Conservation (phyloP, 2,888 invertebrate species). For the Poecilus cupreus region DNA sequence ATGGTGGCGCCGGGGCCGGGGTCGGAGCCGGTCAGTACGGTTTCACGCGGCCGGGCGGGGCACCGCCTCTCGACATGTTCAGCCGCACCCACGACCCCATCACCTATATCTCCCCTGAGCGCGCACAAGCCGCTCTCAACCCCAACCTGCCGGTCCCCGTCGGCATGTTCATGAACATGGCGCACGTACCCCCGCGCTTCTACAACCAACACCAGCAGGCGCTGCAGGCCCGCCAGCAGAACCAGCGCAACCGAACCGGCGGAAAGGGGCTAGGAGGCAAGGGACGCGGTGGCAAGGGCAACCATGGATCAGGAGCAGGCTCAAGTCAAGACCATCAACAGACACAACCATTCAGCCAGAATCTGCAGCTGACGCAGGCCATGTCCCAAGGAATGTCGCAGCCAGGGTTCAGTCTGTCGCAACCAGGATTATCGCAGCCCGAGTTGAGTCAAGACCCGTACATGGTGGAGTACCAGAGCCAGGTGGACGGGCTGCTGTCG, state of each 20-base stretch:
- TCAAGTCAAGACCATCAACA: slow-evolving; percentile 58
- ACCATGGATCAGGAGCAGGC: slow-evolving; percentile 60
- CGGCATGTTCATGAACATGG: slow-evolving; percentile 96
- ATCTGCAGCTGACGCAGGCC: slow-evolving; percentile 83
- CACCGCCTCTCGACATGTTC: slow-evolving; percentile 77
- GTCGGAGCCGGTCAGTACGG: slow-evolving; percentile 65
- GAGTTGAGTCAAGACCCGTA: slow-evolving; percentile 89
- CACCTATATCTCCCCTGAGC: slow-evolving; percentile 92
- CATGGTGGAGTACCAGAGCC: slow-evolving; percentile 91
- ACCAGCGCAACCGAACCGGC: slow-evolving; percentile 65
- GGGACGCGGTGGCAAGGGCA: slow-evolving; percentile 8
- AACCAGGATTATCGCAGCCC: slow-evolving; percentile 82
- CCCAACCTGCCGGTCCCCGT: slow-evolving; percentile 91
- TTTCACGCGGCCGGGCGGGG: slow-evolving; percentile 59
- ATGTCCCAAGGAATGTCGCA: slow-evolving; percentile 85
- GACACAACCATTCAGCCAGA: slow-evolving; percentile 77
- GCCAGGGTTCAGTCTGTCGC: slow-evolving; percentile 80
- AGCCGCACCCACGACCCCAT: slow-evolving; percentile 90
- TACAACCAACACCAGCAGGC: slow-evolving; percentile 85
- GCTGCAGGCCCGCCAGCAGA: slow-evolving; percentile 73
- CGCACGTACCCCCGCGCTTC: slow-evolving; percentile 84
- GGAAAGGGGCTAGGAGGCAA: background rate
- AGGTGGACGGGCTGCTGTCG: slow-evolving; percentile 95
- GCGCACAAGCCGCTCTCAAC: slow-evolving; percentile 83
- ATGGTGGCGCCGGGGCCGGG: slow-evolving; percentile 57